Evolutionary conservation across 2,888 invertebrate genomes (phyloP), one percentile per base, ranked within the genome.

Genomic region (Patella ulyssiponensis): DNA sequence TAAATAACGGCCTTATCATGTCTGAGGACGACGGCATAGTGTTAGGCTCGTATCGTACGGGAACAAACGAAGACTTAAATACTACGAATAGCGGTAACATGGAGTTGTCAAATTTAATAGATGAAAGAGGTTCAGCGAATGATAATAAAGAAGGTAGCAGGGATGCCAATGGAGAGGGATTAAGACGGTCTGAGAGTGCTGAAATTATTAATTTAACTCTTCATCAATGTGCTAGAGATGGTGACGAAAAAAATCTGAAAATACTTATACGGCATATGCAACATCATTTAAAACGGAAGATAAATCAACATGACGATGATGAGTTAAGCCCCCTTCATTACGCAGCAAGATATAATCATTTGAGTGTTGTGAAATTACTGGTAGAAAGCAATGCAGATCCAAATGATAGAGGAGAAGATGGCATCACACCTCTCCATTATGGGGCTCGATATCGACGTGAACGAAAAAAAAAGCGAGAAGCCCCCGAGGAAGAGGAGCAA

Each of bases 281-380:
- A 11, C 80, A 83, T 7, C 83, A 84, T 75, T 75, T 84, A 15
- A 86, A 84, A 77, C 75, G 82, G 54, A 88, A 88, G 77, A 88
- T 93, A 64, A 92, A 93, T 82, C 82, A 86, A 58, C 85, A 89
- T 54, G 92, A 93, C 82, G 90, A 89, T 14, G 90, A 91, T 73
- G 88, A 88, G 17, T 82, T 92, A 51, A 88, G 91, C 9, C 90
- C 92, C 1, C 87, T 93, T 23, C 92, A 93, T 85, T 92, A 92
- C 81, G 92, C 92, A 20, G 91, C 92, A 7, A 90, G 92, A 17
- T 92, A 92, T 85, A 91, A 92, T 79, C 92, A 92, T 77, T 84
- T 90, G 1, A 83, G 83, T 27, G 88, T 92, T 0, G 90, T 92
- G 51, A 88, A 89, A 77, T 78, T 92, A 12, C 88, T 93, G 3